These are phyloP conservation scores for Diabrotica undecimpunctata DNA, from an alignment of 1,140 invertebrate species.

Conservation along the genomic window DNA sequence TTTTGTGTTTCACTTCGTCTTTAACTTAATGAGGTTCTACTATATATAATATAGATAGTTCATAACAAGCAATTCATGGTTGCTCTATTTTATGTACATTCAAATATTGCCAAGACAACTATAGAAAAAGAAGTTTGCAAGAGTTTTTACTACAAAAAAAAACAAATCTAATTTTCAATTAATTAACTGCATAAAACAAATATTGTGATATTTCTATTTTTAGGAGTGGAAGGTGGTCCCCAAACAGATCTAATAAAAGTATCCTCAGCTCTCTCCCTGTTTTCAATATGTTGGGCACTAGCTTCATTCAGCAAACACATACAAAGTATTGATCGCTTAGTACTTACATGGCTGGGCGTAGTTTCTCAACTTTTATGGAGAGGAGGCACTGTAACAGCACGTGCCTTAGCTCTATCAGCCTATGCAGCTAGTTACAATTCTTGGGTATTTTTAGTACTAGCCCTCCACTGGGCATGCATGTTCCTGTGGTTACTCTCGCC, in stretches of 20 bases:
- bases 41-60: too few relatives aligned
- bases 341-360: conserved; percentile 86
- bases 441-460: conserved; percentile 77
- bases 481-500: conserved; percentile 76
- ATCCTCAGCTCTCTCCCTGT: conserved; percentile 75
- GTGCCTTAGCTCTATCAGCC: conserved; percentile 75
- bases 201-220: neutral
- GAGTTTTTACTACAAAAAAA: too few relatives aligned
- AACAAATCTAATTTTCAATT: too few relatives aligned
- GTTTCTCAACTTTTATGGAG: conserved; percentile 80
- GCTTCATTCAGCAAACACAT: conserved; percentile 88
- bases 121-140: too few relatives aligned
- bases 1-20: too few relatives aligned
- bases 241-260: conserved; percentile 76
- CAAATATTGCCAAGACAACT: too few relatives aligned
- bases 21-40: too few relatives aligned
- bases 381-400: conserved; percentile 78
- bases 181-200: too few relatives aligned
- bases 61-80: too few relatives aligned
- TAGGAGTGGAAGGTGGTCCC: conserved; percentile 14
- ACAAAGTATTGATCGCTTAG: conserved; percentile 76
- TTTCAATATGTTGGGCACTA: conserved; percentile 85
- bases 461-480: conserved; percentile 67
- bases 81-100: too few relatives aligned
- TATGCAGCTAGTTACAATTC: conserved; percentile 82